Percentiles rank a stretch among this genome's conserved stretches.
Evolutionary conservation across 1,140 invertebrate genomes (phyloP).

Genomic region (Caerostris darwini): DNA sequence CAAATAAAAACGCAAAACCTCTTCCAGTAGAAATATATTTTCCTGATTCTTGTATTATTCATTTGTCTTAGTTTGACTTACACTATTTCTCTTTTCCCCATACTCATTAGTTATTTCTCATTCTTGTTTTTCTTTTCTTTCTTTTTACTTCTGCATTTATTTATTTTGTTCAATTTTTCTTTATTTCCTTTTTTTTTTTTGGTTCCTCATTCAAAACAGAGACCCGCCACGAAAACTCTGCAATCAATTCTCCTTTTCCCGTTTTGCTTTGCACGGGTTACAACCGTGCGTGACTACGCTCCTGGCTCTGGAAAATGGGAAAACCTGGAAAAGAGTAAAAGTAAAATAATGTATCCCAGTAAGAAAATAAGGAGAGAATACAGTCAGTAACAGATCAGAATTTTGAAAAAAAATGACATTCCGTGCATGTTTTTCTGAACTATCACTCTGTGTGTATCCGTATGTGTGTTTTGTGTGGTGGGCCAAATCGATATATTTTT

Average conservation of each 20-base stretch:
- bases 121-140: not conserved
- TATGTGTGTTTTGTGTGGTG: not conserved
- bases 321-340: not conserved
- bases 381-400: constrained; percentile 61
- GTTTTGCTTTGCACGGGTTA: not conserved
- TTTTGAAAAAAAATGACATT: constrained; percentile 60
- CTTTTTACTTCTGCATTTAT: not conserved
- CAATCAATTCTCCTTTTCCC: not conserved
- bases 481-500: not conserved
- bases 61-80: constrained; percentile 38
- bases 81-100: constrained; percentile 21
- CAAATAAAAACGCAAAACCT: not conserved
- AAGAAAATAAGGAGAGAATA: not conserved
- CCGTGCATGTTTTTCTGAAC: constrained; percentile 45
- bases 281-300: constrained; percentile 42
- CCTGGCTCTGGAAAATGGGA: not conserved
- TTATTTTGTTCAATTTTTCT: not conserved
- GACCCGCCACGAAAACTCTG: not conserved
- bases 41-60: constrained; percentile 20
- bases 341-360: not conserved
- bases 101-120: constrained; percentile 15
- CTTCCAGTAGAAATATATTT: constrained; percentile 24
- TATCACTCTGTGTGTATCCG: not conserved
- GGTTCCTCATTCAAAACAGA: not conserved
- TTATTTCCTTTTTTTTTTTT: not conserved